Evolutionary conservation across 2,888 invertebrate species (phyloP), one percentile per base, ranked within the genome.

Genomic region (Aporophyla lueneburgensis): DNA sequence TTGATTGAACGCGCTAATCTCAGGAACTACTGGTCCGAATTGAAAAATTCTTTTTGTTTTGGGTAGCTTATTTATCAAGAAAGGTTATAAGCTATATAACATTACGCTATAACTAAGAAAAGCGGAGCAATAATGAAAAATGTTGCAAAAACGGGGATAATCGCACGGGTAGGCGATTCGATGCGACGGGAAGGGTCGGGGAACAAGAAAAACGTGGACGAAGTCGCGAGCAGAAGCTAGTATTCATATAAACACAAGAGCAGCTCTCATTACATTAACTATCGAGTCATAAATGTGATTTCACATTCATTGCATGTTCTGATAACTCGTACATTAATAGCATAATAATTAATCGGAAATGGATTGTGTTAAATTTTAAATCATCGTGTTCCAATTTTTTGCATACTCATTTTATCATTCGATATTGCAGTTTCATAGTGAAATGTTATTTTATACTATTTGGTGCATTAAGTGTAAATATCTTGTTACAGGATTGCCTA

Each of bases 341-440:
- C 59, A 49, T 65, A 33, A 46, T 70, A 77, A 69, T 83, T 69
- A 83, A 74, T 63, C 61, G 62, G 54, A 63, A 86, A 86, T 78
- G 83, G 61, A 78, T 76, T 74, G 71, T 53, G 63, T 73, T 68
- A 56, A 72, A 85, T 76, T 82, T 68, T 68, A 74, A 76, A 71
- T 76, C 27, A 58, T 51, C 63, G 53, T 49, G n/a, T n/a, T 63
- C 10, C 33, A 68, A n/a, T 76, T 71, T 69, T 76, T 73, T 72
- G 62, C 49, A 62, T 19, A n/a, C 19, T 85, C 83, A 43, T 83
- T 33, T 63, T 70, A 68, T 59, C 46, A 43, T 61, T n/a, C 12
- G 66, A 66, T 81, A 27, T 68, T 80, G 46, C 43, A 24, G 54
- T 66, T n/a, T 74, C 51, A 74, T 56, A 33, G 61, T 78, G 72